Percentiles rank a stretch among this genome's conserved stretches.
These are phyloP conservation scores for Acleris holmiana DNA, from an alignment of 2,888 invertebrate genomes.

Conservation along the genomic window DNA sequence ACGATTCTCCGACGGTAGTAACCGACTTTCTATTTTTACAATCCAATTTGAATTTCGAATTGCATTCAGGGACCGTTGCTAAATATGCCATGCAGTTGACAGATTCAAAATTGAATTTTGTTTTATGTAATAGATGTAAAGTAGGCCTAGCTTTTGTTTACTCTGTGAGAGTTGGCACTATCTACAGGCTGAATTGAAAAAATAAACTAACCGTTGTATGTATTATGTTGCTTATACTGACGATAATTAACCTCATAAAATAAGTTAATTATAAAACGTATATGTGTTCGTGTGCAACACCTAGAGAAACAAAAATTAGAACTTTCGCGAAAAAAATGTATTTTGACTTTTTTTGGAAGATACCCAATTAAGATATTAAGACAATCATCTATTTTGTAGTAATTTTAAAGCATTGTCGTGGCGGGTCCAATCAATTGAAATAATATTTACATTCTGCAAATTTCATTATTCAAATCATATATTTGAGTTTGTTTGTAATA, in stretches of 20 bases:
- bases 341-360: too few relatives aligned
- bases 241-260: neutral
- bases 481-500: too few relatives aligned
- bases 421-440: conserved; percentile 26
- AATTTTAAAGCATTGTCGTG: too few relatives aligned
- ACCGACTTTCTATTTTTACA: conserved; percentile 63
- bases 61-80: conserved; percentile 52
- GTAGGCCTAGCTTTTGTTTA: conserved; percentile 42
- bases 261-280: neutral
- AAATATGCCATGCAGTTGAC: conserved; percentile 61
- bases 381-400: too few relatives aligned
- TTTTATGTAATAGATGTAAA: conserved; percentile 64
- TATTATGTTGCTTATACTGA: too few relatives aligned
- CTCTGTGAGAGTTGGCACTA: conserved; percentile 13
- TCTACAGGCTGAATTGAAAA: conserved; percentile 41
- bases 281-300: neutral
- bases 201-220: too few relatives aligned
- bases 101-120: conserved; percentile 48
- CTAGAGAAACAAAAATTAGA: too few relatives aligned
- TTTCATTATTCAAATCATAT: conserved; percentile 29
- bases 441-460: conserved; percentile 40
- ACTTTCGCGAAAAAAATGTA: too few relatives aligned
- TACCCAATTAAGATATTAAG: too few relatives aligned
- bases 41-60: conserved; percentile 68
- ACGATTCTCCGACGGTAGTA: conserved; percentile 18